These are phyloP conservation scores for Stenoptilia bipunctidactyla DNA, from an alignment of 2,888 invertebrate species.

Conservation along the genomic window DNA sequence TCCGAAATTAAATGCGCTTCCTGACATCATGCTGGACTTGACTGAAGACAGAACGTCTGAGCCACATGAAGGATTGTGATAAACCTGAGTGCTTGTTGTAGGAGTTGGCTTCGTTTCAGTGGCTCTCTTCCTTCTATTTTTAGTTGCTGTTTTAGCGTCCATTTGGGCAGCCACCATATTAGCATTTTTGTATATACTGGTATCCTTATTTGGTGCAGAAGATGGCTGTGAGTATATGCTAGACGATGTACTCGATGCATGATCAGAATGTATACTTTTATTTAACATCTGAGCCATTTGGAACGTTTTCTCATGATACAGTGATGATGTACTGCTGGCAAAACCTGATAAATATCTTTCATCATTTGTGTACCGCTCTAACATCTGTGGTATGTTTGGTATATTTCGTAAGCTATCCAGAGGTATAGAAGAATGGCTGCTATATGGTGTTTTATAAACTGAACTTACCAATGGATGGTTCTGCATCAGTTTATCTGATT, in stretches of 20 bases:
- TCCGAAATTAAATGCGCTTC: constrained; percentile 89
- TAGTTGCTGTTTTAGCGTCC: constrained; percentile 32
- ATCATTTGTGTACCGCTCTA: constrained; percentile 70
- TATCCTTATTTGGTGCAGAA: constrained; percentile 41
- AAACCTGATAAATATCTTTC: constrained; percentile 67
- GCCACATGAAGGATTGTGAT: constrained; percentile 74
- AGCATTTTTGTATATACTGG: constrained; percentile 36
- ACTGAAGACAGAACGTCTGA: constrained; percentile 48
- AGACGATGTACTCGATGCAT: constrained; percentile 35
- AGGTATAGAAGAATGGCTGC: constrained; percentile 44
- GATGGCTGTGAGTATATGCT: constrained; percentile 49
- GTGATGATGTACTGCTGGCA: constrained; percentile 45
- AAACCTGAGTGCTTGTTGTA: constrained; percentile 46
- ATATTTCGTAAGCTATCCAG: constrained; percentile 68
- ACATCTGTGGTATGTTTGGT: constrained; percentile 71
- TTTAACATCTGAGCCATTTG: constrained; percentile 74
- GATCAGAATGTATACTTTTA: constrained; percentile 51
- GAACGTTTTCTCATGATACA: constrained; percentile 72
- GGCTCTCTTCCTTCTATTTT: constrained; percentile 47
- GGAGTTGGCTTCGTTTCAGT: constrained; percentile 37
- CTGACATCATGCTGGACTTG: constrained; percentile 77
- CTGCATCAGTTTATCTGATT: constrained; percentile 45
- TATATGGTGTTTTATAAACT: constrained; percentile 54
- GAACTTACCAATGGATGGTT: constrained; percentile 46
- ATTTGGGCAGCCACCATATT: constrained; percentile 26